These are phyloP conservation scores for Loripinus fragilis DNA, from an alignment of 2,888 invertebrate species.

Conservation along the genomic window DNA sequence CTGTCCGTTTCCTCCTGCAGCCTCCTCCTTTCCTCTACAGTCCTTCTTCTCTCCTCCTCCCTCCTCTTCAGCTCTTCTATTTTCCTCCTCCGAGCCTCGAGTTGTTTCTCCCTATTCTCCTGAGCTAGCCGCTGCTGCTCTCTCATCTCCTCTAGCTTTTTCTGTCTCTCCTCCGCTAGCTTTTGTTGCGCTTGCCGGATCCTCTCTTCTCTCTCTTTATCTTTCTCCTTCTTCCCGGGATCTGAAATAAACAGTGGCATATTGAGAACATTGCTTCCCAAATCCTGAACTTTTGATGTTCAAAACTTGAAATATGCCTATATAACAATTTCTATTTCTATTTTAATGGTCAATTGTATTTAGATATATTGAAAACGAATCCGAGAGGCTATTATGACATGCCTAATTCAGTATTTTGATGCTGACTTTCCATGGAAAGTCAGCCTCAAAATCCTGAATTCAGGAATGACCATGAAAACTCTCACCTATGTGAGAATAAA, in stretches of 20 bases:
- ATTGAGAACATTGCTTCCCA: too few species aligned
- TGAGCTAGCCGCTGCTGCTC: conserved; percentile 77
- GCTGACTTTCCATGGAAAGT: too few species aligned
- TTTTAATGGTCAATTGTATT: too few species aligned
- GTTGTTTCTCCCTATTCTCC: conserved; percentile 77
- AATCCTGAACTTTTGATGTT: too few species aligned
- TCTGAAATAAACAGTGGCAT: conserved; percentile 51
- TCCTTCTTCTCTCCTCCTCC: conserved; percentile 74
- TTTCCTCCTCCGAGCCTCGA: conserved; percentile 73
- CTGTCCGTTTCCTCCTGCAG: conserved; percentile 71
- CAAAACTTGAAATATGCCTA: too few species aligned
- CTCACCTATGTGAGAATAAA: too few species aligned
- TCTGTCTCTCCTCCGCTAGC: conserved; percentile 73
- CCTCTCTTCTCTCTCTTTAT: conserved; percentile 75
- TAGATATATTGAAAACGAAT: too few species aligned
- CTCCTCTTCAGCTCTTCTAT: conserved; percentile 76
- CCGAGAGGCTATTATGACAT: too few species aligned
- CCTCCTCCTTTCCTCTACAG: conserved; percentile 76
- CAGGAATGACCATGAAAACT: too few species aligned
- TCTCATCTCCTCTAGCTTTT: conserved; percentile 75
- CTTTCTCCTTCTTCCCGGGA: conserved; percentile 70
- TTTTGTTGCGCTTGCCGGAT: conserved; percentile 70
- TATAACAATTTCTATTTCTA: too few species aligned
- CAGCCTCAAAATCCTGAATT: too few species aligned
- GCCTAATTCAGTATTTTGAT: too few species aligned